These are phyloP conservation scores for Dipodomys spectabilis DNA, from an alignment of 2,113 vertebrate genomes.

Conservation along the genomic window DNA sequence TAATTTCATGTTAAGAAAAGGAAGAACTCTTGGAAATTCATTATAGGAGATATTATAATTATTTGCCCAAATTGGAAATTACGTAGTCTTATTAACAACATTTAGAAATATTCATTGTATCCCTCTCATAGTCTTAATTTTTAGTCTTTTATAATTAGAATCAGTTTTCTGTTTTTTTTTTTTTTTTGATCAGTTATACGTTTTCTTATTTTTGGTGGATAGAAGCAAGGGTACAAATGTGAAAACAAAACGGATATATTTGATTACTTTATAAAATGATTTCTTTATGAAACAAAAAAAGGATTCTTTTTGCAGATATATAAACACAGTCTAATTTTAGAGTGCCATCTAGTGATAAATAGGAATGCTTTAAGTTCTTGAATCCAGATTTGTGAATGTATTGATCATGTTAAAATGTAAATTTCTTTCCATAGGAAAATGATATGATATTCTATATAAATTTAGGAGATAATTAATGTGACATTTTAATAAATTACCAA, in stretches of 20 bases:
- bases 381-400: not conserved
- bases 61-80: constrained; percentile 40
- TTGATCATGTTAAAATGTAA: not conserved
- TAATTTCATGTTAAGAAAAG: not conserved
- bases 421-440: not conserved
- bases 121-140: constrained; percentile 31
- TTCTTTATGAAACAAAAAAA: constrained; percentile 73
- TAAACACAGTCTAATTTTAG: constrained; percentile 78
- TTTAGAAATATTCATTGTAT: constrained; percentile 19
- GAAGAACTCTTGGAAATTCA: not conserved
- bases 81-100: not conserved
- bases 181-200: not conserved
- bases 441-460: not conserved
- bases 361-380: not conserved
- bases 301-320: not conserved
- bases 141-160: not conserved
- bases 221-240: constrained; percentile 22
- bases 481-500: not conserved
- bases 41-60: not conserved
- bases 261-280: constrained; percentile 48
- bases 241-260: not conserved
- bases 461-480: not conserved
- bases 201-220: not conserved
- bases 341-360: constrained; percentile 87
- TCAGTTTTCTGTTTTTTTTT: not conserved